Base-by-base conservation (phyloP, 2,113 vertebrate genomes). In the Bungarus multicinctus region DNA sequence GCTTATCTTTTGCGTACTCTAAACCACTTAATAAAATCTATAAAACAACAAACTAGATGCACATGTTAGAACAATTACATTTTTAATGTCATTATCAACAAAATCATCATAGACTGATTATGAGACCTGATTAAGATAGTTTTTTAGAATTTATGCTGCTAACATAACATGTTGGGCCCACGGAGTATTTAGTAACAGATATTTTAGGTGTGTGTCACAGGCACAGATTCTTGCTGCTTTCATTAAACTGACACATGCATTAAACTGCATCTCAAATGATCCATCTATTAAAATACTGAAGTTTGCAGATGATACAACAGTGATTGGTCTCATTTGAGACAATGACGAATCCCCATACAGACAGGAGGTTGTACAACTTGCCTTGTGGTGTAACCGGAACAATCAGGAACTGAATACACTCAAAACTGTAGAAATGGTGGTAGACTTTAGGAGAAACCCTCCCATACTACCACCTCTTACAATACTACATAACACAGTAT, bases 1-100 rank as follows among this genome's bases (percentile, higher is more conserved):
- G 45, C 55, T 90, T 0, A 16, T 94, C 94, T 95, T 50, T 89
- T n/a, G 16, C 87, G 58, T 1, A n/a, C 85, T 43, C n/a, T 74
- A 53, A 90, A 94, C 23, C 39, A 93, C 4, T 23, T 8, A 0
- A 43, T 95, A 39, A 54, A 90, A 81, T 89, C 88, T 89, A 45
- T 58, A 60, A 45, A 89, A 43, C 22, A 52, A 58, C 22, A 60
- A 45, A 30, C 55, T 27, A 27, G 43, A 25, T 27, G 23, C 45
- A 86, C 45, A 86, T 86, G 43, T 27, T 47, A 86, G 11, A 86
- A 27, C 9, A 47, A 43, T 9, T 25, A 23, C 11, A 5, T 12
- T 25, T 10, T 20, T 45, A 1, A 47, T 16, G 23, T 86, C 39
- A 86, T 86, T 45, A 39, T 81, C 16, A 81, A 20, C 69, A 81